These are phyloP conservation scores for Erebia aethiops DNA, from an alignment of 2,888 invertebrate genomes.

Conservation along the genomic window DNA sequence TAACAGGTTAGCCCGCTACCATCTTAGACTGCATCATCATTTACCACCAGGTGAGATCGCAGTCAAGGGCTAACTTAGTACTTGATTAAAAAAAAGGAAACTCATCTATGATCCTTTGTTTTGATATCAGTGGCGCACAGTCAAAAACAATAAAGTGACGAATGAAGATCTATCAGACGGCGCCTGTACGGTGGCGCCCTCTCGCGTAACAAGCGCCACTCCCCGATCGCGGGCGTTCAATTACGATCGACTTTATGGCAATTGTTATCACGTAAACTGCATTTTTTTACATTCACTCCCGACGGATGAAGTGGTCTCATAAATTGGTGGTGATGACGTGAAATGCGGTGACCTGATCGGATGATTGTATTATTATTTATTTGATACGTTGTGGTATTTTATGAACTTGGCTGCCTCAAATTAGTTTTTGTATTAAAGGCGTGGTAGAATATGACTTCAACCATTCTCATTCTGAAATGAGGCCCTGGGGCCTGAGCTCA, in stretches of 20 bases:
- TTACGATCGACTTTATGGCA: conserved; percentile 49
- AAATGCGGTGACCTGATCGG: neutral
- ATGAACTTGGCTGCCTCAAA: neutral
- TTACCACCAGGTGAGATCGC: too few species aligned
- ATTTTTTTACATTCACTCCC: conserved; percentile 35
- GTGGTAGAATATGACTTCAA: too few species aligned
- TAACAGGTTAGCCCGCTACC: too few species aligned
- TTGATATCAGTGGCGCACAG: conserved; percentile 7
- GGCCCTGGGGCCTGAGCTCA: too few species aligned
- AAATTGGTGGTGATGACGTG: conserved; percentile 12
- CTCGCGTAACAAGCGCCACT: conserved; percentile 46
- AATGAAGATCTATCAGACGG: conserved; percentile 36
- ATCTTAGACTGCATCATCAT: too few species aligned
- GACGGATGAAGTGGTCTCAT: conserved; percentile 25
- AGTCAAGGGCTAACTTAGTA: too few species aligned
- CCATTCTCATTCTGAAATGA: too few species aligned
- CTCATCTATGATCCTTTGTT: neutral
- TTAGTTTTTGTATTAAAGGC: too few species aligned
- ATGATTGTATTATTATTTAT: conserved; percentile 6
- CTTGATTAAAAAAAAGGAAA: too few species aligned
- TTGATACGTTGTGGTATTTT: conserved; percentile 2
- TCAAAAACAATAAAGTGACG: conserved; percentile 33
- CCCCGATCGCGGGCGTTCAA: conserved; percentile 47
- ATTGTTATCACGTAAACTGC: conserved; percentile 42
- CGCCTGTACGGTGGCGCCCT: conserved; percentile 48